Conservation (phyloP, 2,797 vertebrate species). For the Chromis chromis region DNA sequence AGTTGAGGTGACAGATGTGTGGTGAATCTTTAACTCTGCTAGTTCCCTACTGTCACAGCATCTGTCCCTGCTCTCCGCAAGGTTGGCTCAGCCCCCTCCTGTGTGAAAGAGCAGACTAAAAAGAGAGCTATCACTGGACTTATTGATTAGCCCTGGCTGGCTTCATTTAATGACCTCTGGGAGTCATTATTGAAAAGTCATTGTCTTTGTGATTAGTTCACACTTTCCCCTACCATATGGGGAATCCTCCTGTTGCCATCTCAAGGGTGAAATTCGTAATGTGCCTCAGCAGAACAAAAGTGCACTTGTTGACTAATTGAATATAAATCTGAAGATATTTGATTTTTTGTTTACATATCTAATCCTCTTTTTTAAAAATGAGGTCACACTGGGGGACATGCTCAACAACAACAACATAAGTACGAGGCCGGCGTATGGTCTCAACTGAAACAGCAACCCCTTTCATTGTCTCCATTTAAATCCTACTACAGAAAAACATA, state of each 20-base stretch:
- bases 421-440: constrained; percentile 63
- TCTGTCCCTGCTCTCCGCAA: constrained; percentile 75
- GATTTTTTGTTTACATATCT: constrained; percentile 55
- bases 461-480: constrained; percentile 74
- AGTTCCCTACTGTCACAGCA: constrained; percentile 81
- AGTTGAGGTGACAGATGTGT: constrained; percentile 85
- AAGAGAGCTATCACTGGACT: constrained; percentile 79
- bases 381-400: constrained; percentile 60
- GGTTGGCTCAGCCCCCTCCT: constrained; percentile 60
- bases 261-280: constrained; percentile 44
- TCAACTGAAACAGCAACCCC: constrained; percentile 68
- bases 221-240: constrained; percentile 74
- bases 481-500: constrained; percentile 79
- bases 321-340: constrained; percentile 45
- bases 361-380: constrained; percentile 53
- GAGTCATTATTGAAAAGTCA: constrained; percentile 80
- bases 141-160: constrained; percentile 83
- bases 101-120: constrained; percentile 66
- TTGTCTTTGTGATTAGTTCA: constrained; percentile 77
- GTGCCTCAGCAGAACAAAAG: constrained; percentile 24
- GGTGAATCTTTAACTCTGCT: constrained; percentile 86
- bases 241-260: constrained; percentile 68
- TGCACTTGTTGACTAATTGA: constrained; percentile 48
- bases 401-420: constrained; percentile 47
- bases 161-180: constrained; percentile 83